These are phyloP conservation scores for Holocentrus rufus DNA, from an alignment of 2,797 vertebrate species.

Conservation along the genomic window DNA sequence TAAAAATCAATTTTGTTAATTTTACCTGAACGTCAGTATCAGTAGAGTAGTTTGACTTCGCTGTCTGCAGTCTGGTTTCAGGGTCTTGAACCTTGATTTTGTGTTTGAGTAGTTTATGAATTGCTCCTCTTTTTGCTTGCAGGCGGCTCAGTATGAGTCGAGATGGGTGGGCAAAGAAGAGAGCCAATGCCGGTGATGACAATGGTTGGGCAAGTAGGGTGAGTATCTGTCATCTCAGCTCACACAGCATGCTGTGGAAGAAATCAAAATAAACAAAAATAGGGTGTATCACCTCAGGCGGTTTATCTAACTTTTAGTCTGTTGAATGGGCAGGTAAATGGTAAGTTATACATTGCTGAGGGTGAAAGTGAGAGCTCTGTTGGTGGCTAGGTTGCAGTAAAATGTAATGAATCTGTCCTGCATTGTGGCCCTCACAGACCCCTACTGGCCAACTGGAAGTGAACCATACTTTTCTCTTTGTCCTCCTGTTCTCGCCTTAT, in stretches of 20 bases:
- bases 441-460: background rate
- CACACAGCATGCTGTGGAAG: too few relatives aligned
- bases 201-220: slow-evolving; percentile 93
- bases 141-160: slow-evolving; percentile 96
- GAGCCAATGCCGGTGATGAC: slow-evolving; percentile 83
- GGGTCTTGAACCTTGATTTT: too few relatives aligned
- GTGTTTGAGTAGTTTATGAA: background rate
- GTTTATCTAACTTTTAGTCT: background rate
- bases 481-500: slow-evolving; percentile 1
- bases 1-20: too few relatives aligned
- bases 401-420: background rate
- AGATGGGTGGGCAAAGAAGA: slow-evolving; percentile 92
- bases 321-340: background rate
- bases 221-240: slow-evolving; percentile 67
- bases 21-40: too few relatives aligned
- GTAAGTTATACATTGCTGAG: background rate
- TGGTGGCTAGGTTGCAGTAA: background rate
- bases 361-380: background rate
- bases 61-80: background rate
- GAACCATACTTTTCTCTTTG: background rate
- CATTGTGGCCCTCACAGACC: background rate
- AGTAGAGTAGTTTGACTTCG: too few relatives aligned
- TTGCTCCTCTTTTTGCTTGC: slow-evolving; percentile 40
- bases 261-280: background rate
- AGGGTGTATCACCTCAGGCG: background rate